Conservation (phyloP, 2,113 vertebrate genomes). For the Tretioscincus oriximinensis region DNA sequence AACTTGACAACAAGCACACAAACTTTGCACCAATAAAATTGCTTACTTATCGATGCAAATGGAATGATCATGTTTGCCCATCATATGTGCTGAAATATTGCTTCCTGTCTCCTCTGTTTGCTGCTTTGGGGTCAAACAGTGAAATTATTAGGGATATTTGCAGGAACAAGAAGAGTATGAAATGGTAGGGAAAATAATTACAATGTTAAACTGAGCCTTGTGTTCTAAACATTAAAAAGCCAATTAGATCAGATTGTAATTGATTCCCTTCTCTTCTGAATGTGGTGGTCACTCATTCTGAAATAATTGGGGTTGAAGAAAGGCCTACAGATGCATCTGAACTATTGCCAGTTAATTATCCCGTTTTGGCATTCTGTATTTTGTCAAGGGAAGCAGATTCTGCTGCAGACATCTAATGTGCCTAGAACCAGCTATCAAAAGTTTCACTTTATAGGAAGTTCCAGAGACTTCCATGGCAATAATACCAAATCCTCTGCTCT, state of each 20-base stretch:
- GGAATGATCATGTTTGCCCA: background rate
- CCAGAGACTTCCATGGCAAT: conserved; percentile 6
- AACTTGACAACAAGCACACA: too few relatives aligned
- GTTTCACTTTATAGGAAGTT: conserved; percentile 25
- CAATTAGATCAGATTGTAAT: background rate
- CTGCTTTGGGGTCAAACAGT: background rate
- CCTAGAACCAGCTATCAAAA: conserved; percentile 32
- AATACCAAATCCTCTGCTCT: conserved; percentile 20
- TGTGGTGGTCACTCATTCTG: background rate
- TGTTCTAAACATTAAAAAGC: background rate
- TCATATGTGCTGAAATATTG: background rate
- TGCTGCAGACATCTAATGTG: background rate
- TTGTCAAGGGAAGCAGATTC: conserved; percentile 12
- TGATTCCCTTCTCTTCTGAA: background rate
- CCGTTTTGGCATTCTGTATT: background rate
- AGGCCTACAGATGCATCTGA: background rate
- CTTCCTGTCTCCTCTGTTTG: background rate
- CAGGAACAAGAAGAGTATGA: too few relatives aligned
- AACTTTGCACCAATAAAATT: background rate
- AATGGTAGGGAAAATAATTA: too few relatives aligned
- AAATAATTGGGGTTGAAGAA: conserved; percentile 22
- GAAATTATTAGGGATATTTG: too few relatives aligned
- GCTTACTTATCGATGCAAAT: background rate
- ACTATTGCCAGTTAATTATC: conserved; percentile 11
- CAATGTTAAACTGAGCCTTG: too few relatives aligned